Conservation (phyloP, 2,797 vertebrate genomes). For the Meriones psammophilus region DNA sequence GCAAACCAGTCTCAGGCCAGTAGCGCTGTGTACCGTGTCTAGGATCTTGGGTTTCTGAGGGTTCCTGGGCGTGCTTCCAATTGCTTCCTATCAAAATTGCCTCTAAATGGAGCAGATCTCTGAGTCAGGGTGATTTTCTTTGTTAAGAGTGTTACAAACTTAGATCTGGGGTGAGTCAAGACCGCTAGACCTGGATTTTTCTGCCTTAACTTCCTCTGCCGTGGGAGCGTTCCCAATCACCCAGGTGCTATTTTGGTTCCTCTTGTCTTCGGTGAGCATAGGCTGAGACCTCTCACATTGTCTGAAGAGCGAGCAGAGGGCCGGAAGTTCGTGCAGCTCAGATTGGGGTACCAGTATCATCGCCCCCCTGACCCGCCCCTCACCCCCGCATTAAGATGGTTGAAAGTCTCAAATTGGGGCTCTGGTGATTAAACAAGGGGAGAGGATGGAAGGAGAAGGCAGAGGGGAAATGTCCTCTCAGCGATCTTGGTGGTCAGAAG, state of each 20-base stretch:
- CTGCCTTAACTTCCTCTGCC: conserved; percentile 23
- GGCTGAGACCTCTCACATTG: background rate
- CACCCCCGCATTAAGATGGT: background rate
- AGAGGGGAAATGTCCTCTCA: background rate
- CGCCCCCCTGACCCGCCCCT: background rate
- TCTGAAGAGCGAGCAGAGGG: background rate
- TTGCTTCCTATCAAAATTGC: background rate
- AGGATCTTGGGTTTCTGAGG: background rate
- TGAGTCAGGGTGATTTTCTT: conserved; percentile 17
- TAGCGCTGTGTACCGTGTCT: background rate
- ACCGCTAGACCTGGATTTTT: conserved; percentile 44
- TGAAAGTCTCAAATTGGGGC: background rate
- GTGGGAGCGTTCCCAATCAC: conserved; percentile 22
- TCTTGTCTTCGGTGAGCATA: background rate
- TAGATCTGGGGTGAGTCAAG: conserved; percentile 20
- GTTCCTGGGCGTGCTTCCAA: background rate
- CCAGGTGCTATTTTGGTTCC: conserved; percentile 16
- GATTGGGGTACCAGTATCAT: background rate
- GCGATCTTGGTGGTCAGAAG: background rate
- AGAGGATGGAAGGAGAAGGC: background rate
- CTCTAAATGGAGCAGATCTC: background rate
- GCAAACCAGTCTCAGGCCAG: background rate
- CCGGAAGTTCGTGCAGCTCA: background rate
- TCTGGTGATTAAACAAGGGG: background rate
- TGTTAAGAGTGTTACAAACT: conserved; percentile 33